Percentiles rank a stretch among this genome's conserved stretches.
Evolutionary conservation across 2,113 vertebrate species (phyloP).

Genomic region (Equus quagga): DNA sequence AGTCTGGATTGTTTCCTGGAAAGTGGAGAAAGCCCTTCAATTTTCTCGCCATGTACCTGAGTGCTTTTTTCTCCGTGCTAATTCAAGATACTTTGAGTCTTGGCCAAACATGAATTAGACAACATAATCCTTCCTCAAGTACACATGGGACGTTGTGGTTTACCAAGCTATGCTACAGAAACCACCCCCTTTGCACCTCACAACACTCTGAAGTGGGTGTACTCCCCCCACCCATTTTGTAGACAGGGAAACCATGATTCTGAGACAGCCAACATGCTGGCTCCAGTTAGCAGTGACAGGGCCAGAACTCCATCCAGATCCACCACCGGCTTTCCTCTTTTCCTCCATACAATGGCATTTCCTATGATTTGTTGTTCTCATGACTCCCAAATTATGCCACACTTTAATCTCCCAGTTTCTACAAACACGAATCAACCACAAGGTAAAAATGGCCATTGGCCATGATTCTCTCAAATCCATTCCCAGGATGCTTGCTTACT

Average conservation of each 20-base stretch:
- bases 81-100: background rate
- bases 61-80: background rate
- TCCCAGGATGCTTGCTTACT: background rate
- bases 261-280: fast-evolving
- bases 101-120: background rate
- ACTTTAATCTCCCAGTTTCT: too few relatives aligned
- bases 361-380: background rate
- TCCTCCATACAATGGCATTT: fast-evolving
- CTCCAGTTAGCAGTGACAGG: fast-evolving
- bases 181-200: background rate
- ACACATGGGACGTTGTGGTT: fast-evolving
- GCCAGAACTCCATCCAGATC: background rate
- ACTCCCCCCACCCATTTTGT: background rate
- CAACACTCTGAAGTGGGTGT: background rate
- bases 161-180: background rate
- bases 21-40: background rate
- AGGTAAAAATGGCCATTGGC: background rate
- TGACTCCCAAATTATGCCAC: background rate
- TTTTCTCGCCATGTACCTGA: background rate
- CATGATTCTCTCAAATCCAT: too few relatives aligned
- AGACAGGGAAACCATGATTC: background rate
- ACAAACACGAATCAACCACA: background rate
- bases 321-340: background rate
- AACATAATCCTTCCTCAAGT: background rate
- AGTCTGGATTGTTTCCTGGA: background rate